These are phyloP conservation scores for Hirtodrosophila duncani DNA, from an alignment of 2,888 invertebrate species.

Conservation along the genomic window DNA sequence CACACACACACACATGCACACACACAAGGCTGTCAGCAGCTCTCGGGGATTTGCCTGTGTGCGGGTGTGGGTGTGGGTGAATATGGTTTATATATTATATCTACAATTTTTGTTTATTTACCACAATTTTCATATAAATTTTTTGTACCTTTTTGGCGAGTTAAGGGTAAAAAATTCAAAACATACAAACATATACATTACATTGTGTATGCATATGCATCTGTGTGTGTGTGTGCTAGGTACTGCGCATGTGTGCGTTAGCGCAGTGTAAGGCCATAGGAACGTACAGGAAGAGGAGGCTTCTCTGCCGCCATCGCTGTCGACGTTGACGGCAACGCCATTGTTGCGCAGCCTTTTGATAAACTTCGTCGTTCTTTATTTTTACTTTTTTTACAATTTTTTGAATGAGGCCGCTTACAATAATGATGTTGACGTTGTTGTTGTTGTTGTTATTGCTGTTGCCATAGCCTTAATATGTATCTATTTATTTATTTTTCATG, in stretches of 20 bases:
- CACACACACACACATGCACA: slow-evolving; percentile 3
- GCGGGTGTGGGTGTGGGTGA: slow-evolving; percentile 12
- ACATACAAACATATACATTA: slow-evolving; percentile 20
- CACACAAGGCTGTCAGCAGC: slow-evolving; percentile 2
- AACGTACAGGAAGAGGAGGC: slow-evolving; percentile 19
- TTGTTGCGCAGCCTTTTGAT: slow-evolving; percentile 69
- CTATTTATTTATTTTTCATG: slow-evolving; percentile 69
- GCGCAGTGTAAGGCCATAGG: neutral
- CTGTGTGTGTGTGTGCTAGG: slow-evolving; percentile 16
- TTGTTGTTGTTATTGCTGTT: slow-evolving; percentile 20
- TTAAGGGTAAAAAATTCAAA: slow-evolving; percentile 53
- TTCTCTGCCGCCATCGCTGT: slow-evolving; percentile 16
- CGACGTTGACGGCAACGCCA: slow-evolving; percentile 35
- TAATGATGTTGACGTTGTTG: slow-evolving; percentile 34
- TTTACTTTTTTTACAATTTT: slow-evolving; percentile 15
- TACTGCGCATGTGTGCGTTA: slow-evolving; percentile 50
- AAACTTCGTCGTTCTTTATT: slow-evolving; percentile 66
- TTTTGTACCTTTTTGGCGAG: slow-evolving; percentile 37
- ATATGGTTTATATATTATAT: slow-evolving; percentile 25
- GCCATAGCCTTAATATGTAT: slow-evolving; percentile 59
- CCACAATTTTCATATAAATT: slow-evolving; percentile 66
- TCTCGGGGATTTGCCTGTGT: neutral
- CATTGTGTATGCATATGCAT: slow-evolving; percentile 23
- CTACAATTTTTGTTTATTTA: slow-evolving; percentile 61
- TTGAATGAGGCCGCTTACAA: slow-evolving; percentile 19